phyloP scores from a whole-genome alignment of 1,140 invertebrate species.

The Eurosta solidaginis region DNA sequence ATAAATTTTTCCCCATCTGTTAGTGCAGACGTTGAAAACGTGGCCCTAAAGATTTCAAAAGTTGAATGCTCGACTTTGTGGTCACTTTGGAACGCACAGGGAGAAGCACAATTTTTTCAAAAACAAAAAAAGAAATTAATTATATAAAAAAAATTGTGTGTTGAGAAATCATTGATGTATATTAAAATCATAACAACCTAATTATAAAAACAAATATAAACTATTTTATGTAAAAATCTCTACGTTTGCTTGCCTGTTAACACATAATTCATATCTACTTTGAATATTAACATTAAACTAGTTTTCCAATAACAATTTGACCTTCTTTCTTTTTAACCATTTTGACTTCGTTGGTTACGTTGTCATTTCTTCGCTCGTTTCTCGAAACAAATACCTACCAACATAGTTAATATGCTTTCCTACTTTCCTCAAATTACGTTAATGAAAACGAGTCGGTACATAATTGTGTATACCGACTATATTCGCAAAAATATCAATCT shows the following conservation, averaged over 20 bases:
- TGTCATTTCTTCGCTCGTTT: not conserved
- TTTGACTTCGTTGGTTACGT: not conserved
- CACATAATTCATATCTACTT: not conserved
- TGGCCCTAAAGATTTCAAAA: too few relatives aligned
- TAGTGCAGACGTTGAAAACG: too few relatives aligned
- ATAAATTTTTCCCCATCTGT: too few relatives aligned
- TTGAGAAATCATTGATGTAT: not conserved
- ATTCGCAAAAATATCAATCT: too few relatives aligned
- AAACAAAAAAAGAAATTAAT: too few relatives aligned
- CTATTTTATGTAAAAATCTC: not conserved
- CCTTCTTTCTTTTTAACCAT: conserved; percentile 14
- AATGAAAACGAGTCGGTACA: not conserved
- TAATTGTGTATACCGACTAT: not conserved
- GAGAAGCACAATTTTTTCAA: too few relatives aligned
- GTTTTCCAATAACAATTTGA: conserved; percentile 15
- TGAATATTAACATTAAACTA: not conserved
- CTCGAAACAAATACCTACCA: conserved; percentile 7
- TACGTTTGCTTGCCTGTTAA: not conserved
- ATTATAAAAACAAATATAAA: conserved; percentile 22
- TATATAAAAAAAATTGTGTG: too few relatives aligned
- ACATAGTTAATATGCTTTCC: not conserved
- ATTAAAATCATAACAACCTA: not conserved
- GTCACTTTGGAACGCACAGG: too few relatives aligned
- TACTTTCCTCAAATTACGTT: not conserved
- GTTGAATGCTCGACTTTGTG: too few relatives aligned